Evolutionary conservation across 1,140 invertebrate species (phyloP), one percentile per base, ranked within the genome.

Genomic region (Ceratoteleas bidentatus): DNA sequence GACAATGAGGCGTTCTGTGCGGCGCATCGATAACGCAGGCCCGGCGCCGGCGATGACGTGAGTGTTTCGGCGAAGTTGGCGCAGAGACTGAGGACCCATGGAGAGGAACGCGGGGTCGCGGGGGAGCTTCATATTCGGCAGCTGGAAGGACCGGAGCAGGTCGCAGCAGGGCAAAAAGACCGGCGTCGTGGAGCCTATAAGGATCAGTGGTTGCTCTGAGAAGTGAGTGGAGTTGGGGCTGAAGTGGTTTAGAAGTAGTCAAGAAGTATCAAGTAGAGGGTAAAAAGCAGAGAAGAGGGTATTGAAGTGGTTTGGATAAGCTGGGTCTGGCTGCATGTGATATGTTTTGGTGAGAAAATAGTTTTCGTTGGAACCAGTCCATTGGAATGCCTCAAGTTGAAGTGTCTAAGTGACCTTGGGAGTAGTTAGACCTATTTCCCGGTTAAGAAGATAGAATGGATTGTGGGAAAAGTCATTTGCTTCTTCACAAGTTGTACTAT

Each of bases 61-160:
- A 52, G 15, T 11, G 6, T 56, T 40, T 47, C 24, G 10, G 36
- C 16, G 68, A 73, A 80, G 61, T n/a, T 16, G 53, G 45, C 43
- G 58, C 38, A 43, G 10, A 24, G 53, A 16, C 34, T 16, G 38
- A 53, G 15, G 6, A n/a, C 2, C 10, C 13, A 32, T 74, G 43
- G 33, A 83, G 33, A 83, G 33, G n/a, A 83, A 24, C 49, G 7
- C 15, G 78, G 36, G 60, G 24, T 53, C 69, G 7, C 82, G 73
- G 50, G 84, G 85, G 38, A 70, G 76, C 38, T 87, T 85, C 56
- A 87, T 87, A 68, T 87, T 87, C 66, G 86, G 86, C 36, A 86
- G 85, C 38, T 87, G 86, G 86, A 86, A 85, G 45, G 66, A 74
- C 50, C 72, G 84, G 15, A 80, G 73, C 40, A 53, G 58, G 4